Conservation (phyloP, 2,113 vertebrate genomes). For the Chamaetylas fuelleborni region DNA sequence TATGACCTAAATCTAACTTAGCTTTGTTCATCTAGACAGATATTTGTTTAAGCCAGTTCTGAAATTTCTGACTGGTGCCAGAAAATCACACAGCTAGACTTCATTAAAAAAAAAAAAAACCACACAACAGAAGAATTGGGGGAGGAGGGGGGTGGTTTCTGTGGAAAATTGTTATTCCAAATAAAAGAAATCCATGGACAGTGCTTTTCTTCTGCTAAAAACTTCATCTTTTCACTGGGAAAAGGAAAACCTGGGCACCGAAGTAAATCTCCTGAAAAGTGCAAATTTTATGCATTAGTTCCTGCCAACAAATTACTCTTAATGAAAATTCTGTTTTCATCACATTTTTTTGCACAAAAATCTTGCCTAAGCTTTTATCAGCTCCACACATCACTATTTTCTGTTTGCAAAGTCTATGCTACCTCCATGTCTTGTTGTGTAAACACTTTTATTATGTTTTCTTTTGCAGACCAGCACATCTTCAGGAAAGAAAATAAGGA, state of each 20-base stretch:
- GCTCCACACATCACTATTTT: background rate
- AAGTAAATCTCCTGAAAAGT: background rate
- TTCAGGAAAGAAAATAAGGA: background rate
- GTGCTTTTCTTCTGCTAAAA: background rate
- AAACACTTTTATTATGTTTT: background rate
- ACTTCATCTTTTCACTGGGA: background rate
- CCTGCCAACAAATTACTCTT: background rate
- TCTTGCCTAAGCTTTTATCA: background rate
- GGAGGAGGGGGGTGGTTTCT: background rate
- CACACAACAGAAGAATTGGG: background rate
- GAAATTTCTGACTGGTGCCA: constrained; percentile 15
- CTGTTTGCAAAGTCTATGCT: background rate
- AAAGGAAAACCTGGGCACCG: background rate
- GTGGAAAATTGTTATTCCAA: constrained; percentile 1
- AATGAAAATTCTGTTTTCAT: background rate
- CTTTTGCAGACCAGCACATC: background rate
- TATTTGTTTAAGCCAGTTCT: background rate
- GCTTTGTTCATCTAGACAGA: background rate
- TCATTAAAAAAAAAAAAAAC: background rate
- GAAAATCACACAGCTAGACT: constrained; percentile 2
- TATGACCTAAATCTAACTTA: background rate
- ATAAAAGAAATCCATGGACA: background rate
- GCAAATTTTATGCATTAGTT: background rate
- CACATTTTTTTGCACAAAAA: background rate
- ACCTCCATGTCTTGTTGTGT: background rate